Evolutionary conservation across 2,888 invertebrate species (phyloP).

Genomic region (Dorcus hopei): DNA sequence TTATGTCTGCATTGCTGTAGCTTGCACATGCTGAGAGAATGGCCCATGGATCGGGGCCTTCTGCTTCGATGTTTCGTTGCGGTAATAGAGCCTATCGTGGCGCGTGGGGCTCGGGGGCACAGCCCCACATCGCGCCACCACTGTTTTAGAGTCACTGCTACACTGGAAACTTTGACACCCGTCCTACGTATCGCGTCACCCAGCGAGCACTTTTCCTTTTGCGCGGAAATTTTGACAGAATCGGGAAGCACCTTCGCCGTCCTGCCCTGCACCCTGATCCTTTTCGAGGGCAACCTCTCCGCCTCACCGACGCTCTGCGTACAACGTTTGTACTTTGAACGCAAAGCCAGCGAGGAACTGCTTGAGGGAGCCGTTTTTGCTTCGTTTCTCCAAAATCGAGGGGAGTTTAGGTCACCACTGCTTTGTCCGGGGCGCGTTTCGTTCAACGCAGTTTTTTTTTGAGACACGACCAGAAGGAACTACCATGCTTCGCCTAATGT

Average conservation of each 20-base stretch:
- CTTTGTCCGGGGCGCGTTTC: too few relatives aligned
- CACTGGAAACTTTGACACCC: slow-evolving; percentile 44
- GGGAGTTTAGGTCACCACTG: too few relatives aligned
- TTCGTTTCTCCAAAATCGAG: neutral
- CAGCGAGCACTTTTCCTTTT: slow-evolving; percentile 20
- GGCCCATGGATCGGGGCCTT: slow-evolving; percentile 63
- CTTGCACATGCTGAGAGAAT: slow-evolving; percentile 79
- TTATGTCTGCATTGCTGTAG: slow-evolving; percentile 73
- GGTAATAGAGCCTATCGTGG: slow-evolving; percentile 37
- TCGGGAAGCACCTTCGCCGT: slow-evolving; percentile 1
- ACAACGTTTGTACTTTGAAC: slow-evolving; percentile 4
- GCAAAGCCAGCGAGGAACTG: neutral
- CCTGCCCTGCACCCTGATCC: slow-evolving; percentile 5
- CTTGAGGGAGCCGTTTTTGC: slow-evolving; percentile 15
- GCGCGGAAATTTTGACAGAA: slow-evolving; percentile 9
- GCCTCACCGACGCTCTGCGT: neutral
- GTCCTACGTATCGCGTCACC: slow-evolving; percentile 32
- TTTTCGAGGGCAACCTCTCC: slow-evolving; percentile 4
- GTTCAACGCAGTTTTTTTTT: too few relatives aligned
- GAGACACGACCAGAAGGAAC: too few relatives aligned
- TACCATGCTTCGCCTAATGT: too few relatives aligned
- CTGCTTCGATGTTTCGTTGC: slow-evolving; percentile 34
- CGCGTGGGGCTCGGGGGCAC: slow-evolving; percentile 47
- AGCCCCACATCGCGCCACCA: slow-evolving; percentile 53
- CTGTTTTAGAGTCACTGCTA: slow-evolving; percentile 50